Evolutionary conservation across 2,113 vertebrate genomes (phyloP).

Genomic region (Acinonyx jubatus): DNA sequence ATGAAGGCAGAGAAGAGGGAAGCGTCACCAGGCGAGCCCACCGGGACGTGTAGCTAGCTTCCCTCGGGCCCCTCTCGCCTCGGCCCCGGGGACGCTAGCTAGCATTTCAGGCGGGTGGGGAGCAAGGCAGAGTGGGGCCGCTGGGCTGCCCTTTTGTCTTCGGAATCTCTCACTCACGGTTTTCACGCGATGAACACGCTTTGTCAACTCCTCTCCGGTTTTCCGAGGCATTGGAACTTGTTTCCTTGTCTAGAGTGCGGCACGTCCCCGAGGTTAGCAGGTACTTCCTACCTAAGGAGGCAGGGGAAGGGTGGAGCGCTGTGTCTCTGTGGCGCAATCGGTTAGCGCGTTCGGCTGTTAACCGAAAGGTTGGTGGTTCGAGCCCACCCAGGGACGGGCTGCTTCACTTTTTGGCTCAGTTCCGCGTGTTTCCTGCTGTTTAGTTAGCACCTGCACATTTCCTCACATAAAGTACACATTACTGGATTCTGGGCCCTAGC

Average conservation of each 20-base stretch:
- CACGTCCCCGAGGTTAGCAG: too few relatives aligned
- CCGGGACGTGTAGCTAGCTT: not conserved
- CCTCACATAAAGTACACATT: not conserved
- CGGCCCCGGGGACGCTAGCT: not conserved
- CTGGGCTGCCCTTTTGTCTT: not conserved
- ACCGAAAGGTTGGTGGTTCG: too few relatives aligned
- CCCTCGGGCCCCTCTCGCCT: not conserved
- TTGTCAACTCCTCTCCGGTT: not conserved
- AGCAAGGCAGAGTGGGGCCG: not conserved
- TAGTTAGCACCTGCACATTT: not conserved
- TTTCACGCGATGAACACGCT: not conserved
- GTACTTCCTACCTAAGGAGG: not conserved
- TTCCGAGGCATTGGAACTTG: not conserved
- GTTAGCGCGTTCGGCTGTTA: too few relatives aligned
- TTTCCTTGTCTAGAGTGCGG: too few relatives aligned
- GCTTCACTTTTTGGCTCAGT: too few relatives aligned
- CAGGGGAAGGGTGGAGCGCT: fast-evolving
- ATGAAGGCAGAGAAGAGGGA: not conserved
- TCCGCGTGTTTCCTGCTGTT: not conserved
- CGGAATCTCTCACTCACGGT: not conserved
- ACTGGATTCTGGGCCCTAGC: too few relatives aligned
- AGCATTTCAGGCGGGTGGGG: not conserved
- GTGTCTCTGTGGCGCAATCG: too few relatives aligned
- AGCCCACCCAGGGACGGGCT: too few relatives aligned
- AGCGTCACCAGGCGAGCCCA: not conserved